Evolutionary conservation across 2,797 vertebrate species (phyloP), one percentile per base, ranked within the genome.

Genomic region (Anolis apletophallus): DNA sequence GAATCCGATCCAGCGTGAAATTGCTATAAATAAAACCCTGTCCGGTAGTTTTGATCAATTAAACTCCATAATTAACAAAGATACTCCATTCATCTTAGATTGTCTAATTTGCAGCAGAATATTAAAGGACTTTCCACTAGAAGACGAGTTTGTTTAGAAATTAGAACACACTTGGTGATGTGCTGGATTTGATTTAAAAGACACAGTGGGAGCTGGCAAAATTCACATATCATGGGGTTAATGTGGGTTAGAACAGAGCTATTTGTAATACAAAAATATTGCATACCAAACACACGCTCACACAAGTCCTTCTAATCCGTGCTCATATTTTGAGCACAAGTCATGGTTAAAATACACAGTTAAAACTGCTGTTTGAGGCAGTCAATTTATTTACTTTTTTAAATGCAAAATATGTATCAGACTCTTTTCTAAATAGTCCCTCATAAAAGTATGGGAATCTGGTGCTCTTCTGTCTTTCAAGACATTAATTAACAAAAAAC

Each of bases 221-320:
- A 96, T 93, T 93, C 95, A 90, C 95, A 74, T 92, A 94, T 91
- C 95, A 85, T 90, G 95, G 97, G 96, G 97, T 97, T 97, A 96
- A 97, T 95, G 96, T 88, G 96, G 96, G 96, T 97, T 96, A 97
- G 96, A 95, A 96, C 76, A 94, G 92, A 95, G 96, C 96, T 96
- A 95, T 95, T 96, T 96, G 96, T 96, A 95, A 95, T 91, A 89
- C 95, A 96, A 91, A 97, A 96, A 95, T 95, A 96, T 93, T 90
- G 97, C 97, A 94, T 94, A 96, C 97, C 96, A 95, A 95, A 96
- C 89, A 95, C 96, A 92, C 97, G 94, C 96, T 96, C 96, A 95
- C 96, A 80, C 67, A 96, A 97, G 97, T 97, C 90, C 95, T 94
- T 94, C 97, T 96, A 96, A 97, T 97, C 96, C 96, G 91, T 88